These are phyloP conservation scores for Platerodrilus igneus DNA, from an alignment of 2,888 invertebrate species.

Conservation along the genomic window DNA sequence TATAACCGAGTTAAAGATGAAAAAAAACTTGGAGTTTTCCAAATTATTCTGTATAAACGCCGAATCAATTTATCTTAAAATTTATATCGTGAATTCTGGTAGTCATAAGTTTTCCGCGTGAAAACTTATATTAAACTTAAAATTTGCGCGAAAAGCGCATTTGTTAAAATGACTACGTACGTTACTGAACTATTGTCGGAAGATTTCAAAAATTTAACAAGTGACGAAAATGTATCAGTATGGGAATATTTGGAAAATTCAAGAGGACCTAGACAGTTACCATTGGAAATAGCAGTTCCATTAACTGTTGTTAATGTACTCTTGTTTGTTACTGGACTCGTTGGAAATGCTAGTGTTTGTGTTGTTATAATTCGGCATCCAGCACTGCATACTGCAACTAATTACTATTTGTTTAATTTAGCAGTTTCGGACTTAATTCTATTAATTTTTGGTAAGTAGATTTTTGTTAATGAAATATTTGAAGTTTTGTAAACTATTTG, in stretches of 20 bases:
- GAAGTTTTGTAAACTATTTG: neutral
- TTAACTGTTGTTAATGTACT: conserved; percentile 67
- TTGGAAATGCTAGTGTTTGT: conserved; percentile 82
- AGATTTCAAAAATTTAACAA: conserved; percentile 1
- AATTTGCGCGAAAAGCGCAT: neutral
- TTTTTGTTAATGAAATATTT: neutral
- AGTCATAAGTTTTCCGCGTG: conserved; percentile 5
- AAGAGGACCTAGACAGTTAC: conserved; percentile 40
- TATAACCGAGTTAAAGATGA: too few species aligned
- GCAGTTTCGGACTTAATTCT: conserved; percentile 81
- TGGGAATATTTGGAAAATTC: conserved; percentile 32
- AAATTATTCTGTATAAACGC: too few species aligned
- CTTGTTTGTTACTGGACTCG: conserved; percentile 77
- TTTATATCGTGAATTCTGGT: too few species aligned
- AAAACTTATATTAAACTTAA: too few species aligned
- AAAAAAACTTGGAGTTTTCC: too few species aligned
- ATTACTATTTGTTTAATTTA: conserved; percentile 86
- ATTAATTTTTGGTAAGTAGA: conserved; percentile 72
- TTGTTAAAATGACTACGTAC: conserved; percentile 3
- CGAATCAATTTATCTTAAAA: too few species aligned
- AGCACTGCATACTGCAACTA: conserved; percentile 85
- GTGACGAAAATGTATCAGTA: conserved; percentile 14
- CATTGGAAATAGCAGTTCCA: conserved; percentile 45
- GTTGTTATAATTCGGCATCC: conserved; percentile 76
- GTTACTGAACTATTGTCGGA: neutral